Percentiles rank a stretch among this genome's conserved stretches.
These are phyloP conservation scores for Pseudochirops cupreus DNA, from an alignment of 2,797 vertebrate species.

Conservation along the genomic window DNA sequence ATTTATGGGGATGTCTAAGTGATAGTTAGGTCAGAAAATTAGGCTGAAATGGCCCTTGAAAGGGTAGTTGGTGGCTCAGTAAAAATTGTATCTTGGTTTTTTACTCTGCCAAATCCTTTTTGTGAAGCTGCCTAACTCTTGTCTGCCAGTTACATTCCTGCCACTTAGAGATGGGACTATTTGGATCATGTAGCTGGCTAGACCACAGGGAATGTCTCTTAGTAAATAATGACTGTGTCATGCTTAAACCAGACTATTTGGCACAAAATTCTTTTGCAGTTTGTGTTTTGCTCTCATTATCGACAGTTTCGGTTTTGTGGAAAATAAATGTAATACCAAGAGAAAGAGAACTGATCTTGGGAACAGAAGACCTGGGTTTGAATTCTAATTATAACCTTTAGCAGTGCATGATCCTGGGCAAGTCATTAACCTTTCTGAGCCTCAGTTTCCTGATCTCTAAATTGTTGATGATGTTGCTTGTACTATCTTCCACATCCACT, in stretches of 20 bases:
- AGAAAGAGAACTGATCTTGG: background rate
- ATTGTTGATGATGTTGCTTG: background rate
- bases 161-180: background rate
- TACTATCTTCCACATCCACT: background rate
- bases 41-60: background rate
- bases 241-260: background rate
- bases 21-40: background rate
- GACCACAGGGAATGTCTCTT: background rate
- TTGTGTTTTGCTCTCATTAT: conserved; percentile 49
- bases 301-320: conserved; percentile 31
- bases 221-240: background rate
- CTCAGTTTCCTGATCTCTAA: background rate
- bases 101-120: background rate
- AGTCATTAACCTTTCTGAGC: background rate
- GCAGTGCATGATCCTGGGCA: background rate
- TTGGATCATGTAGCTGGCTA: conserved; percentile 32
- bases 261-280: conserved; percentile 31
- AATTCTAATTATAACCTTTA: background rate
- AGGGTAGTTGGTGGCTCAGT: background rate
- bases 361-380: background rate
- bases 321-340: background rate
- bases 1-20: background rate
- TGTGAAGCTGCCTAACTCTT: conserved; percentile 25
- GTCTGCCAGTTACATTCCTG: background rate
- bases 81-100: background rate